Conservation (phyloP, 2,888 invertebrate genomes). For the Platycheirus rosarum region DNA sequence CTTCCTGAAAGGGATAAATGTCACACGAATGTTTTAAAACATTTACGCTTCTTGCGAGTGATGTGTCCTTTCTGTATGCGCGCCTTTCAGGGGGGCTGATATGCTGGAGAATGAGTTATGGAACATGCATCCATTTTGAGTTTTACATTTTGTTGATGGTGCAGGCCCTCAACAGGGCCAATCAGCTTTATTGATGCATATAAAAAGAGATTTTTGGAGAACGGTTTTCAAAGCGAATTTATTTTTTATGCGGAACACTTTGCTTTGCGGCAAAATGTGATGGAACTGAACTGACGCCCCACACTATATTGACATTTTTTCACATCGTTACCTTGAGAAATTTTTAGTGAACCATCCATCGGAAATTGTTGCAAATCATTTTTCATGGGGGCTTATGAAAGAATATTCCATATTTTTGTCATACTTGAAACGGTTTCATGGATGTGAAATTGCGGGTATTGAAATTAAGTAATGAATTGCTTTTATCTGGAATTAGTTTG, state of each 20-base stretch:
- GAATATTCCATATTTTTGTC: not conserved
- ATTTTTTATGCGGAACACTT: slow-evolving; percentile 22
- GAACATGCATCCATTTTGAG: slow-evolving; percentile 18
- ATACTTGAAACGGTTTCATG: not conserved
- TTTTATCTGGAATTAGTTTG: too few species aligned
- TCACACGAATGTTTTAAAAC: slow-evolving; percentile 52
- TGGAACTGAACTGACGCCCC: slow-evolving; percentile 7
- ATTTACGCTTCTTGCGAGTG: slow-evolving; percentile 28
- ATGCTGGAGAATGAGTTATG: not conserved
- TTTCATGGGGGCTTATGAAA: slow-evolving; percentile 19
- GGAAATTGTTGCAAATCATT: slow-evolving; percentile 40
- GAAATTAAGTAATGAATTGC: too few species aligned
- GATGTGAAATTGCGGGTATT: too few species aligned
- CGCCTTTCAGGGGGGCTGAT: not conserved
- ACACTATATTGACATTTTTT: slow-evolving; percentile 38
- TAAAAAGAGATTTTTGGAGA: slow-evolving; percentile 39
- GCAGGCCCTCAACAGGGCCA: slow-evolving; percentile 16
- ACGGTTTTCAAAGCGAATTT: slow-evolving; percentile 31
- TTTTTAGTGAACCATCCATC: slow-evolving; percentile 29
- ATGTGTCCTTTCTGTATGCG: not conserved
- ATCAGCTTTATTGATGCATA: slow-evolving; percentile 61
- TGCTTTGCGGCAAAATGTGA: slow-evolving; percentile 18
- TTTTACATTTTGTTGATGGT: slow-evolving; percentile 26
- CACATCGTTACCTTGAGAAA: slow-evolving; percentile 43
- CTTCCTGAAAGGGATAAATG: slow-evolving; percentile 22